Base-by-base conservation (phyloP, 2,797 vertebrate genomes). In the Pseudochaenichthys georgianus region DNA sequence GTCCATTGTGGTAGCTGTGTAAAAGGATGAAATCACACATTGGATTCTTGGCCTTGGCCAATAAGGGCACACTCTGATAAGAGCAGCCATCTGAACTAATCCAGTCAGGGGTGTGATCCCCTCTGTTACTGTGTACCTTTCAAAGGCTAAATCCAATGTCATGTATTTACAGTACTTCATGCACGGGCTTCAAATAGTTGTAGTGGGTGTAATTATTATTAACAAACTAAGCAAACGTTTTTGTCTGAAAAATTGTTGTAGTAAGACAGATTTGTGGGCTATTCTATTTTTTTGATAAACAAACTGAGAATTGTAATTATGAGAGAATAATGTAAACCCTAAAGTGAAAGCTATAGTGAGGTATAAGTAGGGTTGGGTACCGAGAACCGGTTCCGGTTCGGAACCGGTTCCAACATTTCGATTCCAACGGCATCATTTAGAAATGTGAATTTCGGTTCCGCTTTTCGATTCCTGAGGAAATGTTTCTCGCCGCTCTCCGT, bases 1-100 rank as follows among this genome's bases (percentile, higher is more conserved):
- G 95, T 96, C 95, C 95, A 93, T 94, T 95, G 94, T 94, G 94
- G 95, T 95, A 96, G 94, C 95, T 96, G 94, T 94, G 84, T 95
- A 94, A 95, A 95, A 95, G 94, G 94, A 96, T 95, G 95, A 95
- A 95, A 95, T 94, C 92, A 94, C 88, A 95, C 83, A 93, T 95
- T 94, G 93, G 92, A 92, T 94, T 91, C 87, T 88, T 76, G 87
- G 88, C 87, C 92, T 84, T 70, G 66, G 89, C 91, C 93, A 92
- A 76, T 84, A 85, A 57, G 79, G 89, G 87, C 81, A 81, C 71
- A 87, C 89, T 90, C 84, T 90, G 86, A 89, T 92, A 85, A 91
- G 87, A 89, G 81, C 80, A 79, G 70, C 81, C 80, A 64, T 82
- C 47, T 81, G 46, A 80, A 74, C 21, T 73, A 65, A 4, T 72